Base-by-base conservation (phyloP, 2,797 vertebrate species). In the Oreochromis grahami region DNA sequence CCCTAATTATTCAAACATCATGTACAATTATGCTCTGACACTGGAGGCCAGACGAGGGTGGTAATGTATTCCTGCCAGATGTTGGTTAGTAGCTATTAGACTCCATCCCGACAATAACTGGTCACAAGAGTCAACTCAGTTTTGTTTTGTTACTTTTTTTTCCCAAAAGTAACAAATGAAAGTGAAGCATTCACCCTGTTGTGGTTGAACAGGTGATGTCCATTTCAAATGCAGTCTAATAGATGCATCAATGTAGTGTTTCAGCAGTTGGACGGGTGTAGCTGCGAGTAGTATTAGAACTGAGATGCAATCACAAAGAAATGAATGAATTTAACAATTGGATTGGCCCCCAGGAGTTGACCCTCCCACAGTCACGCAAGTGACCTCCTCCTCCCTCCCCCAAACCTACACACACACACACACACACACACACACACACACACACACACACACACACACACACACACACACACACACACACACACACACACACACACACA, bases 211-310 rank as follows among this genome's bases (percentile, higher is more conserved):
- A 63, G 11, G 1, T 38, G 19, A 63, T 63, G 58, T 63, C 58
- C 58, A 63, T 63, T 36, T 63, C 58, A 38, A 63, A 63, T 0
- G 6, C 6, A 38, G 34, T 38, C 19, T 38, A 63, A 63, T 38
- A 45, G 14, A 70, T 63, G 19, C 19, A 38, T 63, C 4, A 8
- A 1, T 63, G 58, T 21, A 63, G 32, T 38, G 6, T 63, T 63
- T 63, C 34, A 21, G 34, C 38, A 41, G 34, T 5, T 5, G 41
- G 81, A 87, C 53, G 4, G 84, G 78, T 85, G 78, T 88, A 93
- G 94, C 93, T 92, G 93, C 84, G 83, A 93, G 90, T 84, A 85
- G 87, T 93, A 91, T 94, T 94, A 92, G 85, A 90, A 87, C 65
- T 90, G 89, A 91, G 85, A 77, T 32, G 74, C 84, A 91, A 91